Percentiles rank a stretch among this genome's conserved stretches.
Evolutionary conservation across 2,113 vertebrate genomes (phyloP).

Genomic region (Conger conger): DNA sequence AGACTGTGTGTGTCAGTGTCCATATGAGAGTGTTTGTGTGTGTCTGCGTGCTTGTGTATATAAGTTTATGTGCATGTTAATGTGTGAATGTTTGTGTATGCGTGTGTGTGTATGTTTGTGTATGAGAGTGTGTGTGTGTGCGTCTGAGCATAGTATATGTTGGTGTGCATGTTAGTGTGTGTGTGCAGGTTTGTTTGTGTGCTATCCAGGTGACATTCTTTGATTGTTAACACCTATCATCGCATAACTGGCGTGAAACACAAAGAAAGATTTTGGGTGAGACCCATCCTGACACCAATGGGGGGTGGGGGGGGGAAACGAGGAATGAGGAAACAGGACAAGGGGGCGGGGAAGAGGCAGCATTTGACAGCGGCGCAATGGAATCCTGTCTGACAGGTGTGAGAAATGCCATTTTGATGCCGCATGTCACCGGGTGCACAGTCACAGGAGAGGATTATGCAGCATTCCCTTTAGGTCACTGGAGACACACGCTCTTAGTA

Average conservation of each 20-base stretch:
- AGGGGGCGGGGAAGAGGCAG: slow-evolving; percentile 22
- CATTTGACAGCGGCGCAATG: slow-evolving; percentile 35
- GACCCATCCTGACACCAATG: slow-evolving; percentile 39
- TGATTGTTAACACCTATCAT: slow-evolving; percentile 52
- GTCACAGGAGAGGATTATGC: slow-evolving; percentile 18
- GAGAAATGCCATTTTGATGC: background rate
- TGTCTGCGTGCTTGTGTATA: no score
- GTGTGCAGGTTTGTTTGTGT: slow-evolving; percentile 40
- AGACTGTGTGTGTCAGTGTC: background rate
- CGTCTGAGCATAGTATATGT: slow-evolving; percentile 1
- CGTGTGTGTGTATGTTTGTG: background rate
- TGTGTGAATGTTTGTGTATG: background rate
- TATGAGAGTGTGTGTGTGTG: background rate
- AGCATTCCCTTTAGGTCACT: background rate
- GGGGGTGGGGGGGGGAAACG: no score
- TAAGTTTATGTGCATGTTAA: no score
- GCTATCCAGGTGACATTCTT: slow-evolving; percentile 27
- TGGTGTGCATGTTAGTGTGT: background rate
- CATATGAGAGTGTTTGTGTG: no score
- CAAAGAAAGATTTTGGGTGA: slow-evolving; percentile 35
- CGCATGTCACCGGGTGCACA: slow-evolving; percentile 11
- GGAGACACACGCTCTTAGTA: background rate
- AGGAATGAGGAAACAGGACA: slow-evolving; percentile 68
- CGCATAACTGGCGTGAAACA: slow-evolving; percentile 38
- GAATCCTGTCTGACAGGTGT: slow-evolving; percentile 47